Base-by-base conservation (phyloP, 2,113 vertebrate genomes). In the Aplodontia rufa region DNA sequence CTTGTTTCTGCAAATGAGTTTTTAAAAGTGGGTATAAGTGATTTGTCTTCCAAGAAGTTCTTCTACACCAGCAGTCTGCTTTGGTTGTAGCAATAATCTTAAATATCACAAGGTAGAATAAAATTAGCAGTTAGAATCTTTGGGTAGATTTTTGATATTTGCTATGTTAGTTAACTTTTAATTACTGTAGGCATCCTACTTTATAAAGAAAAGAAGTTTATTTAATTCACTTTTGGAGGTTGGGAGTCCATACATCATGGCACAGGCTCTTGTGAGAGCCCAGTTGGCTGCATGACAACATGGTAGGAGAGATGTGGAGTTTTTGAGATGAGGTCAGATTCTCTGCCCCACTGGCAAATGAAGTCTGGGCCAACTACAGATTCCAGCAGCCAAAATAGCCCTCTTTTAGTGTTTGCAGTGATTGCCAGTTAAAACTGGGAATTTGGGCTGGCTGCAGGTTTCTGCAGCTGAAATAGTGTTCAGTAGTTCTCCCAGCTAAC, bases 1-100 rank as follows among this genome's bases (percentile, higher is more conserved):
- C 58, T 94, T 91, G 66, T n/a, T 92, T 90, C 58, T 90, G 92
- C 26, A 24, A 58, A 5, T 64, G 78, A 94, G 91, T 71, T 87
- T 87, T 91, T 45, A 93, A 66, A 87, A 94, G 35, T 13, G 90
- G 90, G 76, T 90, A 87, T 49, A 75, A 91, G 19, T 83, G 11
- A 37, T 78, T 91, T 83, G 9, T n/a, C 28, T 80, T 79, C 51
- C 5, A 62, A 68, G 28, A 90, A 32, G 9, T 79, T 24, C 37
- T 2, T 85, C 28, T 79, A 12, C 35, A 78, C 22, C n/a, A 94
- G 53, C 8, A 53, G 58, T n/a, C 42, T 76, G 1, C 42, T 60
- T 9, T 32, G 42, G 82, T 53, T 32, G 20, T 53, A 76, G 24
- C 3, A 40, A 26, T 30, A 51, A 53, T 40, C 40, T n/a, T 93